Base-by-base conservation (phyloP, 2,888 invertebrate genomes). In the Diplolepis rosae region DNA sequence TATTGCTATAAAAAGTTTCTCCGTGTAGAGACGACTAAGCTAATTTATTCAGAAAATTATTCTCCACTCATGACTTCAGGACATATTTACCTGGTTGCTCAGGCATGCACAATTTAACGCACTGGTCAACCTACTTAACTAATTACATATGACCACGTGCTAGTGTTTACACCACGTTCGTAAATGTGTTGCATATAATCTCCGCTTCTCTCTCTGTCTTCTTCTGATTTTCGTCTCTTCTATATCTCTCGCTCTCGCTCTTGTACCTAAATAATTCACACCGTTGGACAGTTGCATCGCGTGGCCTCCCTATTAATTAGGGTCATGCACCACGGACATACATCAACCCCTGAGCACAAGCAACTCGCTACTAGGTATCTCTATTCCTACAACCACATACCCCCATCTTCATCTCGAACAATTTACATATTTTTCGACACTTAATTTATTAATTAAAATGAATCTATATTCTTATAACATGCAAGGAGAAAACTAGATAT, bases 281-380 rank as follows among this genome's bases (percentile, higher is more conserved):
- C 73, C 74, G 77, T 73, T 77, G 77, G 86, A 87, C 86, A 86
- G 87, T 88, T 85, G 87, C 87, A 87, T 87, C 82, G 86, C 87
- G 83, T 85, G 83, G 86, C 80, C 83, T 87, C 84, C 84, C 87
- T 87, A 86, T 87, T 88, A 88, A 88, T 88, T 88, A 88, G 85
- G 87, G 87, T 88, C 87, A 84, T 87, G 86, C 86, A 86, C 86
- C 83, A 81, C 79, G 83, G 77, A 78, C 86, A 84, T 87, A 85
- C 85, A 87, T 88, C 86, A 88, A 80, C 77, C 76, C 82, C 78
- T 77, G 79, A 79, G 74, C 76, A 77, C 13, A 39, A 13, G 78
- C 76, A 77, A 74, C 76, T 74, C 75, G 73, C 73, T 70, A 72
- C 75, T 69, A 69, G 61, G 72, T 54, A 69, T 71, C 73, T 65